These are phyloP conservation scores for Odontomachus brunneus DNA, from an alignment of 1,140 invertebrate genomes.

Conservation along the genomic window DNA sequence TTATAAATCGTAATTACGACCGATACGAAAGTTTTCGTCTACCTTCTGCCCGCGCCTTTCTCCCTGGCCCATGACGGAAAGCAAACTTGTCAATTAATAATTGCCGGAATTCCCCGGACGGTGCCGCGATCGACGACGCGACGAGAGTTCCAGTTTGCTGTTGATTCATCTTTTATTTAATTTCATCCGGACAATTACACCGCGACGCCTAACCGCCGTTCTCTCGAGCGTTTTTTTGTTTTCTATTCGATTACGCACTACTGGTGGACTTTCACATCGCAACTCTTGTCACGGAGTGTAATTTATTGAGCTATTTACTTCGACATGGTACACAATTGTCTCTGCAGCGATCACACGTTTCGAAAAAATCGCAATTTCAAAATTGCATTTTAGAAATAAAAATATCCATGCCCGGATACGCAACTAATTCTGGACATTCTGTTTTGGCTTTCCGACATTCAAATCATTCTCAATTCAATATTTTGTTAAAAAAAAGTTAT, in stretches of 20 bases:
- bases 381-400: no score
- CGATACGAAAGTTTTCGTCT: slow-evolving; percentile 78
- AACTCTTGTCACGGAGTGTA: no score
- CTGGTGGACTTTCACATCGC: not conserved
- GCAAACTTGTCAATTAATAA: slow-evolving; percentile 82
- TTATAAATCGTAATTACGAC: slow-evolving; percentile 80
- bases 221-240: not conserved
- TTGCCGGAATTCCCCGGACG: slow-evolving; percentile 71
- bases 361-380: no score
- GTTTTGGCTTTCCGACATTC: no score
- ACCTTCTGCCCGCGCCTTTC: slow-evolving; percentile 6
- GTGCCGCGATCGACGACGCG: slow-evolving; percentile 22
- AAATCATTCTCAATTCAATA: no score
- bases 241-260: slow-evolving; percentile 30
- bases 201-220: slow-evolving; percentile 5
- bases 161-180: slow-evolving; percentile 77
- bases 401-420: no score
- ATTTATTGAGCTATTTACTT: no score
- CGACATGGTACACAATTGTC: no score
- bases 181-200: slow-evolving; percentile 68
- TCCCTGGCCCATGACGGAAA: slow-evolving; percentile 64
- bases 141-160: slow-evolving; percentile 50
- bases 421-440: no score
- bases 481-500: no score
- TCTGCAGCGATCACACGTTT: no score